Evolutionary conservation across 2,888 invertebrate species (phyloP).

Genomic region (Chironomus riparius): DNA sequence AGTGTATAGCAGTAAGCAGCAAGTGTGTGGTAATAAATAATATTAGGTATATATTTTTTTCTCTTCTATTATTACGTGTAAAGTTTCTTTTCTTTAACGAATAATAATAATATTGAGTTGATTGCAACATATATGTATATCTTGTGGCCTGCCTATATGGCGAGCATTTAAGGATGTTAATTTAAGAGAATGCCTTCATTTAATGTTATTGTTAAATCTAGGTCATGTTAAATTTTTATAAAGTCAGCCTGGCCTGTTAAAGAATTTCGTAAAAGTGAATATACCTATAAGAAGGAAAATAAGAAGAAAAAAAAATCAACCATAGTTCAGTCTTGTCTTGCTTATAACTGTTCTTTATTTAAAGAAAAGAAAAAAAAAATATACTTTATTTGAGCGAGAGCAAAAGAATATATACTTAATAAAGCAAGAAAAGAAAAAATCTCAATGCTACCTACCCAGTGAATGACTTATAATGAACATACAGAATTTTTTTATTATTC

Average conservation of each 20-base stretch:
- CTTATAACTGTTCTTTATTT: background rate
- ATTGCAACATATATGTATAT: background rate
- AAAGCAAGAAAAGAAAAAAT: background rate
- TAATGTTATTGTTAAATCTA: background rate
- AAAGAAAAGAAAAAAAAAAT: background rate
- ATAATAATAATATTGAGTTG: background rate
- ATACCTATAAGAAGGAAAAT: background rate
- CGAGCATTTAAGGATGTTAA: background rate
- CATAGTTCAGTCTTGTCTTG: conserved; percentile 9
- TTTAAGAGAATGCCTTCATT: background rate
- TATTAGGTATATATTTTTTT: background rate
- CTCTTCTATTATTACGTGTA: conserved; percentile 4
- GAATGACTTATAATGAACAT: background rate
- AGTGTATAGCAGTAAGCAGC: background rate
- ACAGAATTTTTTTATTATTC: background rate
- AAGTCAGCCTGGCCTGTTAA: background rate
- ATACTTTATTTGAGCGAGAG: background rate
- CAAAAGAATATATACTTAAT: background rate
- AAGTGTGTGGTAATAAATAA: background rate
- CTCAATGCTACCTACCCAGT: background rate
- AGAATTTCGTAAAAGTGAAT: background rate
- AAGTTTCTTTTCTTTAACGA: background rate
- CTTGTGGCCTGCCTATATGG: background rate
- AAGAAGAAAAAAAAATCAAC: background rate
- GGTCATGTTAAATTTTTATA: conserved; percentile 1